phyloP scores from a whole-genome alignment of 2,888 invertebrate species.

The Priocnemis perturbator region DNA sequence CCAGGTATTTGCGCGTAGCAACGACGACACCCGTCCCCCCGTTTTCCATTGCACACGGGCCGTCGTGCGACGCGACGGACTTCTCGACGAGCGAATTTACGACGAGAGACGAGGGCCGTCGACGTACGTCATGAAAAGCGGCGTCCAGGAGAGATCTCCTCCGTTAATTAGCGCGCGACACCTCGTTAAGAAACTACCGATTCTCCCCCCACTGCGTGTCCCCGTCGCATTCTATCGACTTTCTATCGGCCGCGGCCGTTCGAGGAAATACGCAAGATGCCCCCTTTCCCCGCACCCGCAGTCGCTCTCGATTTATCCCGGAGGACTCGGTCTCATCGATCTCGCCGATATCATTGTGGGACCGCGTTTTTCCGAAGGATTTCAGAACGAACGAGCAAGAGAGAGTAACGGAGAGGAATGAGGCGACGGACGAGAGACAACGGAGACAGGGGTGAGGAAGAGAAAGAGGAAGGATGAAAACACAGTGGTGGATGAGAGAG shows the following conservation, averaged over 20 bases:
- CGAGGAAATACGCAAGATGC: constrained; percentile 1
- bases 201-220: background rate
- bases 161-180: constrained; percentile 16
- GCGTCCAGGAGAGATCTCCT: constrained; percentile 1
- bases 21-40: no score
- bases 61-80: background rate
- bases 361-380: constrained; percentile 36
- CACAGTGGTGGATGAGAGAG: constrained; percentile 54
- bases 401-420: constrained; percentile 4
- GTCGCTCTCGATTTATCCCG: constrained; percentile 26
- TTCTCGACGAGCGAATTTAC: constrained; percentile 10
- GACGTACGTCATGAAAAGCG: constrained; percentile 1
- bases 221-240: constrained; percentile 7
- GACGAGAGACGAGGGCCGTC: background rate
- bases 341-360: constrained; percentile 29
- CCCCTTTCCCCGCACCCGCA: background rate
- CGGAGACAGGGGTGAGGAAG: constrained; percentile 37
- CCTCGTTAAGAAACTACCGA: constrained; percentile 12
- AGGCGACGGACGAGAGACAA: constrained; percentile 12
- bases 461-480: constrained; percentile 67
- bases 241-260: constrained; percentile 11
- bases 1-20: background rate
- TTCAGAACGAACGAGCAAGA: constrained; percentile 11
- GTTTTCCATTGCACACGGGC: no score
- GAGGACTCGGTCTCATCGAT: constrained; percentile 26